Conservation (phyloP, 1,140 invertebrate genomes). For the Drosophila quadrilineata region DNA sequence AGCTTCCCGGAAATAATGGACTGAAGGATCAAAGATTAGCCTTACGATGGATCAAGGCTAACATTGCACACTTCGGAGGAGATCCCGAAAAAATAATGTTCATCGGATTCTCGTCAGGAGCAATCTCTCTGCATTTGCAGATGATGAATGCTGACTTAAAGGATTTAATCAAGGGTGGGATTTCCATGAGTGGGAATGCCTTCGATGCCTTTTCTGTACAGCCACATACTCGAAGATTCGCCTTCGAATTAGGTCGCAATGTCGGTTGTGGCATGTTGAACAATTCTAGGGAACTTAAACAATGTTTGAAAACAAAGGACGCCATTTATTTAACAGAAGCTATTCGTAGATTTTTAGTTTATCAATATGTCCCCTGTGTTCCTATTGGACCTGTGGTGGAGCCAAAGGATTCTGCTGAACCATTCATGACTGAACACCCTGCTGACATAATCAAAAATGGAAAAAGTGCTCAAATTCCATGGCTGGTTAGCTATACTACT, state of each 20-base stretch:
- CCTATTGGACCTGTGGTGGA: slow-evolving; percentile 84
- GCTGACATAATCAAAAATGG: slow-evolving; percentile 82
- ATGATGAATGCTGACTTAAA: slow-evolving; percentile 58
- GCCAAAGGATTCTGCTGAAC: slow-evolving; percentile 26
- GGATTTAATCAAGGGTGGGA: neutral
- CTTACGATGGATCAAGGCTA: slow-evolving; percentile 36
- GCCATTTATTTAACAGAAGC: neutral
- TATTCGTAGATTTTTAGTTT: slow-evolving; percentile 31
- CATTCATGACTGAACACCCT: slow-evolving; percentile 73
- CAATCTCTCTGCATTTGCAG: slow-evolving; percentile 85
- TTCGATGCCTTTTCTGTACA: neutral
- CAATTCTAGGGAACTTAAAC: neutral
- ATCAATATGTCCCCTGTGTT: slow-evolving; percentile 83
- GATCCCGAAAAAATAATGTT: slow-evolving; percentile 81
- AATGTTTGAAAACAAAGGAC: slow-evolving; percentile 58
- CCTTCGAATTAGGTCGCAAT: neutral
- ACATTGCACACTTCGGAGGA: slow-evolving; percentile 84
- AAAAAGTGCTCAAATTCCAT: slow-evolving; percentile 82
- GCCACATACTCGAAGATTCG: neutral
- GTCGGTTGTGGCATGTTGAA: neutral
- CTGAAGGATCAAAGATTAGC: slow-evolving; percentile 55
- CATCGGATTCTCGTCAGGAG: slow-evolving; percentile 84
- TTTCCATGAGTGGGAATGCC: neutral
- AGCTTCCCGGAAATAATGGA: slow-evolving; percentile 53
- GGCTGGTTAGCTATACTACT: slow-evolving; percentile 82